Evolutionary conservation across 2,797 vertebrate genomes (phyloP).

Genomic region (Aldrovandia affinis): DNA sequence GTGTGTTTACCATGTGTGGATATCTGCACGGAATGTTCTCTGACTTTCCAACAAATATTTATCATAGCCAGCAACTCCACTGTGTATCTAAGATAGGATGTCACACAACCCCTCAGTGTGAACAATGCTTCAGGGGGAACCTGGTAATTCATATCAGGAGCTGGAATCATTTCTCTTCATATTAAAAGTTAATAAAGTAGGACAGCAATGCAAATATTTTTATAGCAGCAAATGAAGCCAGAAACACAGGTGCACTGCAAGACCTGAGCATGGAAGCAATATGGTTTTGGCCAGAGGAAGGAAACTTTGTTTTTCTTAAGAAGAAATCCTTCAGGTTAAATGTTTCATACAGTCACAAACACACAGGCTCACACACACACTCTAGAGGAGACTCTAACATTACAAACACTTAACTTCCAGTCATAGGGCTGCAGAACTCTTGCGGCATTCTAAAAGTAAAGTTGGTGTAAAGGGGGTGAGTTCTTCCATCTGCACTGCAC

Average conservation of each 20-base stretch:
- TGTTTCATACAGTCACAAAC: slow-evolving; percentile 35
- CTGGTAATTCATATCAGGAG: slow-evolving; percentile 43
- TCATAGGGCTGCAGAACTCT: not conserved
- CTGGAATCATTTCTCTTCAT: slow-evolving; percentile 60
- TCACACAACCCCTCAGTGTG: slow-evolving; percentile 23
- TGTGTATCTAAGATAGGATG: slow-evolving; percentile 30
- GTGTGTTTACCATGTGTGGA: slow-evolving; percentile 51
- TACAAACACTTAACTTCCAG: not conserved
- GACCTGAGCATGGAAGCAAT: slow-evolving; percentile 45
- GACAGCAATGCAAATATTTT: slow-evolving; percentile 68
- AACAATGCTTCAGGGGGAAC: slow-evolving; percentile 36
- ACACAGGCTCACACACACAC: slow-evolving; percentile 11
- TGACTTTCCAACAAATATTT: slow-evolving; percentile 53
- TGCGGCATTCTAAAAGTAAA: not conserved
- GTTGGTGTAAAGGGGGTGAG: not conserved
- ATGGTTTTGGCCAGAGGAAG: slow-evolving; percentile 48
- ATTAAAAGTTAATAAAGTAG: slow-evolving; percentile 67
- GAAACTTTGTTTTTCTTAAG: slow-evolving; percentile 26
- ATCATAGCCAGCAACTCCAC: slow-evolving; percentile 41
- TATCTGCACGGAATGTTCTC: slow-evolving; percentile 44
- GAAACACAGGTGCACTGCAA: slow-evolving; percentile 21
- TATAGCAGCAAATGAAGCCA: slow-evolving; percentile 58
- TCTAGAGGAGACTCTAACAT: not conserved
- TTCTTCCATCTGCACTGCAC: not conserved
- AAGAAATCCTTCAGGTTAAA: slow-evolving; percentile 52